phyloP scores from a whole-genome alignment of 2,888 invertebrate species.

The Temnothorax rugatulus region DNA sequence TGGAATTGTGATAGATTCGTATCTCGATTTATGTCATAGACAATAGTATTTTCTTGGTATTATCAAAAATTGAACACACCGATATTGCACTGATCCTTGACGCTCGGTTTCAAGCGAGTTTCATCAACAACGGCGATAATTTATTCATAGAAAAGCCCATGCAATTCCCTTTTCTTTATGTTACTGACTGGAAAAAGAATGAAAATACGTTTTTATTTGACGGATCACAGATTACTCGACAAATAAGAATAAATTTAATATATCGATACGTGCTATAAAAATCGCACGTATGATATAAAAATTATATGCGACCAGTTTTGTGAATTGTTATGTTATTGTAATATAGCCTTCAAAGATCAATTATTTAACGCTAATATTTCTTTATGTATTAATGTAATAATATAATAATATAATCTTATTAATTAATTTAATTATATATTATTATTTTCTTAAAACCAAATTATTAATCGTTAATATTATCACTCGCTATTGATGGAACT shows the following conservation, averaged over 20 bases:
- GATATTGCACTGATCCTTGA: constrained; percentile 10
- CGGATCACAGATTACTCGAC: background rate
- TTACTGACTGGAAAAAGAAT: background rate
- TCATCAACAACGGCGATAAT: constrained; percentile 10
- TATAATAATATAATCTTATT: background rate
- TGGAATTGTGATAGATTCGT: background rate
- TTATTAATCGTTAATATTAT: background rate
- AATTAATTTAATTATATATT: background rate
- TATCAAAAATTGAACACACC: constrained; percentile 23
- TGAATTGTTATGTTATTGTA: background rate
- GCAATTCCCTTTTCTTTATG: background rate
- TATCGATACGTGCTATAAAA: background rate
- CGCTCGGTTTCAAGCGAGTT: background rate
- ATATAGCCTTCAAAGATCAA: background rate
- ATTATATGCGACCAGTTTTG: background rate
- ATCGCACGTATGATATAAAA: background rate
- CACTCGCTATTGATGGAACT: background rate
- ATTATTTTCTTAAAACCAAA: background rate
- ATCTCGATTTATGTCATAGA: background rate
- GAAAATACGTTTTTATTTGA: background rate
- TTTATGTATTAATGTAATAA: background rate
- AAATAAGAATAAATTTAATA: background rate
- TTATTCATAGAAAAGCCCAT: background rate
- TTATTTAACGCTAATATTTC: background rate
- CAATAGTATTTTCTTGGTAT: background rate